A percentile compares a stretch with the other conserved stretches of the same genome.
These are phyloP conservation scores for Luperina testacea DNA, from an alignment of 2,888 invertebrate genomes.

Conservation along the genomic window DNA sequence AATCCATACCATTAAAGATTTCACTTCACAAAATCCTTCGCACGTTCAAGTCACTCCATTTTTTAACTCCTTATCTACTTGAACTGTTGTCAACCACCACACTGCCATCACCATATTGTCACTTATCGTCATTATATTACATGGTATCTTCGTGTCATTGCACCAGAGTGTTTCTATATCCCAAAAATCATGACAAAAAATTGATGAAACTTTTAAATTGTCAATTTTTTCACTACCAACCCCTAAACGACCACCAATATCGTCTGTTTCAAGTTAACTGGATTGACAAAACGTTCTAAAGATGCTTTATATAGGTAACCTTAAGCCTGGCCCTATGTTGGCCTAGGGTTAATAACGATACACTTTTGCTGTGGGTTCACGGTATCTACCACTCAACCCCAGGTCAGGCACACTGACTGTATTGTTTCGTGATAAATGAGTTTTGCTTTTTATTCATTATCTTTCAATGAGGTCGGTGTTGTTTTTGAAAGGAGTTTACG, in stretches of 20 bases:
- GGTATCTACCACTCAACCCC: slow-evolving; percentile 71
- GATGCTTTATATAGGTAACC: slow-evolving; percentile 82
- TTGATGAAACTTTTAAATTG: not conserved
- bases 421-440: slow-evolving; percentile 79
- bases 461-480: slow-evolving; percentile 46
- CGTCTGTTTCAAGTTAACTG: slow-evolving; percentile 73
- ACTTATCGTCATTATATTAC: not conserved
- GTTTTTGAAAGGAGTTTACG: slow-evolving; percentile 24
- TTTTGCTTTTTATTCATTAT: slow-evolving; percentile 69
- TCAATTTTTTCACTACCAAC: not conserved
- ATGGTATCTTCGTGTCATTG: not conserved
- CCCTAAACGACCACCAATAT: slow-evolving; percentile 69
- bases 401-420: slow-evolving; percentile 78
- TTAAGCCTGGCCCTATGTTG: slow-evolving; percentile 82
- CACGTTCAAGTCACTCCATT: slow-evolving; percentile 14
- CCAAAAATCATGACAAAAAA: not conserved
- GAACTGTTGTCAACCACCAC: not conserved
- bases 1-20: slow-evolving; percentile 14
- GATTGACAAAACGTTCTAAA: slow-evolving; percentile 72
- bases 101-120: not conserved
- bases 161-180: not conserved
- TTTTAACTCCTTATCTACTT: not conserved
- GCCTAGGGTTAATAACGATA: slow-evolving; percentile 86
- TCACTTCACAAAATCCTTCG: not conserved
- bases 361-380: slow-evolving; percentile 83